Percentiles rank a stretch among this genome's conserved stretches.
Evolutionary conservation across 30 jellyfish, hydroid and myxozoan species (phyloP).

Genomic region (Chironex yamaguchii): DNA sequence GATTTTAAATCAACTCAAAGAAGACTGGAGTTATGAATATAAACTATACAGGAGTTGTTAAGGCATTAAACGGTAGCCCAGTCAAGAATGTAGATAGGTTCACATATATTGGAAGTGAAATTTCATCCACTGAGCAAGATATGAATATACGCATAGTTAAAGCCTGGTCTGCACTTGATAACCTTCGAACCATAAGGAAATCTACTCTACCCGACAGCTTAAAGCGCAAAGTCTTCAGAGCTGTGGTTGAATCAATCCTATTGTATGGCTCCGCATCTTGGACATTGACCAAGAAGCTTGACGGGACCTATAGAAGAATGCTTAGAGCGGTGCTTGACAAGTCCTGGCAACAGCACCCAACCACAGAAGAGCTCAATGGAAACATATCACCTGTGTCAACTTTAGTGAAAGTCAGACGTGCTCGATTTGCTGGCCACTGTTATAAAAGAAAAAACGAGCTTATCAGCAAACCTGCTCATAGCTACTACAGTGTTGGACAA

Average conservation of each 20-base stretch:
- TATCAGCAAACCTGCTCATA: no score
- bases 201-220: conserved; percentile 11
- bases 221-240: conserved; percentile 21
- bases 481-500: no score
- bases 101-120: conserved; percentile 18
- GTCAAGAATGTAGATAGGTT: conserved; percentile 8
- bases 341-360: no score
- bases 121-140: conserved; percentile 39
- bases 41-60: conserved; percentile 1
- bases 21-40: no score
- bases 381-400: no score
- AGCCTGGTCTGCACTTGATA: conserved; percentile 46
- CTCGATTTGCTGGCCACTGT: no score
- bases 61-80: neutral
- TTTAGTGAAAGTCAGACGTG: no score
- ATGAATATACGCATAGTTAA: conserved; percentile 11
- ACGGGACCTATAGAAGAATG: no score
- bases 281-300: conserved; percentile 61
- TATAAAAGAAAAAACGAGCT: no score
- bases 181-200: conserved; percentile 9
- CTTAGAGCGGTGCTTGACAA: no score
- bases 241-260: conserved; percentile 59
- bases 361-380: no score
- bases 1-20: conserved; percentile 1
- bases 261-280: conserved; percentile 45